Evolutionary conservation across 1,140 invertebrate species (phyloP).

Genomic region (Hermetia illucens): DNA sequence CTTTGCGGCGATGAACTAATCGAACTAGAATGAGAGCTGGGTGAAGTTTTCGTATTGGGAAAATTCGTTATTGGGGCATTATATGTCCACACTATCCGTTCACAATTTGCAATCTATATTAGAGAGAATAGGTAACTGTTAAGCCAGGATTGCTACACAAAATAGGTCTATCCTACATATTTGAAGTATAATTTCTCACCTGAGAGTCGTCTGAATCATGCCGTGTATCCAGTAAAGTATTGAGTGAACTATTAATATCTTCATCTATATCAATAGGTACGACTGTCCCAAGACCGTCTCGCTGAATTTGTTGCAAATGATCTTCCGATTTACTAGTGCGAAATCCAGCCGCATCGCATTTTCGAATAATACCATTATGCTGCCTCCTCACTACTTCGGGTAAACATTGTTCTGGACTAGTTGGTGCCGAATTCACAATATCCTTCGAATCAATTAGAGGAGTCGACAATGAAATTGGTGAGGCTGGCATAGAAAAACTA

Average conservation of each 20-base stretch:
- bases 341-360: conserved; percentile 35
- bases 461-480: conserved; percentile 25
- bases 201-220: conserved; percentile 44
- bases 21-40: conserved; percentile 34
- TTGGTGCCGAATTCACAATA: conserved; percentile 57
- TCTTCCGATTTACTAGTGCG: conserved; percentile 74
- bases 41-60: conserved; percentile 6
- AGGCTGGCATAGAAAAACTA: conserved; percentile 29
- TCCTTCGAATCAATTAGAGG: conserved; percentile 24
- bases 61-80: conserved; percentile 51
- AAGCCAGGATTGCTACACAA: no score
- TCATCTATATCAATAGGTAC: conserved; percentile 85
- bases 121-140: no score
- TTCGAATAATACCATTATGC: conserved; percentile 23
- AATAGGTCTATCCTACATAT: no score
- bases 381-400: conserved; percentile 24
- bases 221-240: conserved; percentile 73
- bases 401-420: conserved; percentile 52
- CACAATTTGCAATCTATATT: conserved; percentile 25
- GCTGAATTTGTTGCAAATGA: conserved; percentile 52
- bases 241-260: conserved; percentile 80
- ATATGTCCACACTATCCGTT: conserved; percentile 80
- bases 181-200: conserved; percentile 16
- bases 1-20: conserved; percentile 30
- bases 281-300: conserved; percentile 36